Conservation (phyloP, 2,888 invertebrate species). For the Dolomedes plantarius region DNA sequence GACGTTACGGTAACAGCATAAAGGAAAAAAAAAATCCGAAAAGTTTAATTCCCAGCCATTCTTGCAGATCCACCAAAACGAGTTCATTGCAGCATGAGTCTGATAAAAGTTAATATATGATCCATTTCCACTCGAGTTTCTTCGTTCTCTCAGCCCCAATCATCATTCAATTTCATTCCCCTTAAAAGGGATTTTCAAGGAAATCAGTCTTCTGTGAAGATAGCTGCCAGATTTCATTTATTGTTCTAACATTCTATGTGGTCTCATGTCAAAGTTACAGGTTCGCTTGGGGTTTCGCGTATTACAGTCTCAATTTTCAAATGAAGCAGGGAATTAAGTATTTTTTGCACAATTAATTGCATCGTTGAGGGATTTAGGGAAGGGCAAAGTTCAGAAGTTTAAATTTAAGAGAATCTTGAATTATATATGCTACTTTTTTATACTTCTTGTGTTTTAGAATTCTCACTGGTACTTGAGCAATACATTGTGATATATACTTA, state of each 20-base stretch:
- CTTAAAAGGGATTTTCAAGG: constrained; percentile 12
- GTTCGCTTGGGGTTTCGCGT: not conserved
- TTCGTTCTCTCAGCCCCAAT: not conserved
- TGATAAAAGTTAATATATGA: constrained; percentile 16
- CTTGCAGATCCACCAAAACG: not conserved
- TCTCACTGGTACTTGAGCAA: too few relatives aligned
- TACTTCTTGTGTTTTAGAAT: too few relatives aligned
- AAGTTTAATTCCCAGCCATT: constrained; percentile 1
- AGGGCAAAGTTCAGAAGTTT: not conserved
- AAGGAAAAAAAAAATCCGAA: not conserved
- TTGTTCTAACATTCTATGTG: not conserved
- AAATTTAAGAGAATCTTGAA: not conserved
- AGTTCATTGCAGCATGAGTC: constrained; percentile 2
- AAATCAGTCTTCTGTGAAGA: not conserved
- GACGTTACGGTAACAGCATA: not conserved
- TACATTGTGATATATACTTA: too few relatives aligned
- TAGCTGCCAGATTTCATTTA: constrained; percentile 8
- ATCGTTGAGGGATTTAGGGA: not conserved
- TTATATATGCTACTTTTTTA: too few relatives aligned
- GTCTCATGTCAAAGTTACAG: not conserved
- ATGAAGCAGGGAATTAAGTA: not conserved
- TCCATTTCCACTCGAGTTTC: constrained; percentile 13
- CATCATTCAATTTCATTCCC: constrained; percentile 10
- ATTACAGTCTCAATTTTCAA: not conserved
- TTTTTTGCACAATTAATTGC: constrained; percentile 1